Evolutionary conservation across 2,888 invertebrate species (phyloP), one percentile per base, ranked within the genome.

Genomic region (Corbicula japonica): DNA sequence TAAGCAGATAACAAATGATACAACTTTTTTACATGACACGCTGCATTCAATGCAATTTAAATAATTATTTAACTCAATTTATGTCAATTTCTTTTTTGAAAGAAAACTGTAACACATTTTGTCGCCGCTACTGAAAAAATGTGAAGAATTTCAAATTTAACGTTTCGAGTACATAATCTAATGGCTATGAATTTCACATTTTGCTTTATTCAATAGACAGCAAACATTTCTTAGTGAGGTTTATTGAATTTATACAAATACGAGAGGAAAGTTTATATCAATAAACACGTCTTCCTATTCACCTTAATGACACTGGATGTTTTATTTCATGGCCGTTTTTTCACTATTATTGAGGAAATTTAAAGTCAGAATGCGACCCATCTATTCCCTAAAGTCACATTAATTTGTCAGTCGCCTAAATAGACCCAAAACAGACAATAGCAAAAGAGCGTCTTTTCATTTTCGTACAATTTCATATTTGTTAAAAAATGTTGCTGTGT

Each of bases 121-220:
- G 50, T 61, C 48, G 62, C 62, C 28, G 23, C 71, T 28, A 71
- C 71, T 21, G 38, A 52, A 52, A 41, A n/a, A 34, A 71, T 71
- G 35, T 35, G 6, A 18, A 32, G 54, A 62, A 61, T 62, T 58
- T 70, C 32, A 50, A 32, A 52, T 52, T 54, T 38, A 35, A 50
- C 30, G 38, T 60, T 38, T 52, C 71, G 62, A 54, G 41, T 61
- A 58, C 21, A 34, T 52, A 15, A 62, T 71, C 35, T 54, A 71
- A 71, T 23, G 52, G 44, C 52, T 10, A 62, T 54, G 54, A 62
- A 71, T 61, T 71, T 62, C 71, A 71, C 41, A 30, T 62, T 62
- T 38, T 23, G 26, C 30, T 41, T 44, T 56, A 66, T n/a, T 50
- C 50, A 70, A 48, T 60, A 32, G 32, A 41, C 23, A 50, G 41